Base-by-base conservation (phyloP, 2,888 invertebrate species). In the Yponomeuta evonymella region DNA sequence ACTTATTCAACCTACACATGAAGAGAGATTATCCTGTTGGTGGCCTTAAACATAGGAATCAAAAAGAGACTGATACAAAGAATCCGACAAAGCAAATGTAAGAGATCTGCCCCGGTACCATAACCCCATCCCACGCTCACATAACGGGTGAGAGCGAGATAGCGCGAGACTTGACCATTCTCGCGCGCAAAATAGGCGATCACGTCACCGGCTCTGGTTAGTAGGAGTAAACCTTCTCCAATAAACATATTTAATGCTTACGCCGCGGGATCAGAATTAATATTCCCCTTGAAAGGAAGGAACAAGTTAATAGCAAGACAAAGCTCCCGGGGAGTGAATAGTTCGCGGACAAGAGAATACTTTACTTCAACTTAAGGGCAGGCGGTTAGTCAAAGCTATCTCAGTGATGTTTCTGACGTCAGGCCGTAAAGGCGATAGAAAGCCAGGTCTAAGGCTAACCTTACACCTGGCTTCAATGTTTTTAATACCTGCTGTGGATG, bases 301-400 rank as follows among this genome's bases (percentile, higher is more conserved):
- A 23, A 64, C 29, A 64, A 64, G 64, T 64, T 64, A 30, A 64
- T 64, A 64, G 64, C 29, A n/a, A 64, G 51, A 64, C 64, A 64
- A 64, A 23, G 64, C 64, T 64, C 29, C 64, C 23, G 29, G 15
- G 15, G 64, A 64, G 29, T 30, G 64, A 64, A 64, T 30, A 64
- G 64, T 64, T 64, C 64, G n/a, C 64, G 64, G 23, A 64, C 64
- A 29, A 64, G 29, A 64, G 64, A 64, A 64, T 64, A 64, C 64
- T 64, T 64, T 64, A 23, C 29, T 64, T 64, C 29, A 64, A 64
- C n/a, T 64, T 64, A 30, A 64, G 64, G 51, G 64, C 64, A 64
- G 29, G 64, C 29, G 23, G 64, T 64, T 64, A 30, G 64, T 23
- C 23, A 64, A 64, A 64, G 51, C 51, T 15, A 58, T 58, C 51